phyloP scores from a whole-genome alignment of 1,140 invertebrate genomes.

The Hypsibius dujardini region DNA sequence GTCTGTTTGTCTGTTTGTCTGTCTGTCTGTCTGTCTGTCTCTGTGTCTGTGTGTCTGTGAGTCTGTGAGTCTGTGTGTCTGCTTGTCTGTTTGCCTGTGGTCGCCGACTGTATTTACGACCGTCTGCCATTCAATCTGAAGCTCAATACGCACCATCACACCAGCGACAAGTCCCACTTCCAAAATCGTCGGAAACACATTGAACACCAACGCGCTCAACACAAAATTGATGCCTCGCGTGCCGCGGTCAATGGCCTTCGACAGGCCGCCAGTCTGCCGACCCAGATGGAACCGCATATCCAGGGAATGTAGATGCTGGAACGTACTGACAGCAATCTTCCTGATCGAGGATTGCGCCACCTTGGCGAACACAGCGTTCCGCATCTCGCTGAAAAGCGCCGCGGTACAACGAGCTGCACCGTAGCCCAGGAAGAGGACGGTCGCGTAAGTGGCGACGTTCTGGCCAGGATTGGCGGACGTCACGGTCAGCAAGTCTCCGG shows the following conservation, averaged over 20 bases:
- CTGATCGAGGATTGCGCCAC: constrained; percentile 95
- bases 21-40: no score
- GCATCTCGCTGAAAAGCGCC: constrained; percentile 78
- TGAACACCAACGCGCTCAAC: constrained; percentile 86
- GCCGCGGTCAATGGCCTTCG: constrained; percentile 53
- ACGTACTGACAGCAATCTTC: constrained; percentile 81
- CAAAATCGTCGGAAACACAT: constrained; percentile 85
- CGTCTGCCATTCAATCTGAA: no score
- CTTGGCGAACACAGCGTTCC: constrained; percentile 92
- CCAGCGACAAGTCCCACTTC: constrained; percentile 74
- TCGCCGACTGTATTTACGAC: no score
- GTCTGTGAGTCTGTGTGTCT: no score
- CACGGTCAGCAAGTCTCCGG: constrained; percentile 32
- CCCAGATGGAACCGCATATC: constrained; percentile 85
- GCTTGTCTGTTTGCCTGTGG: no score
- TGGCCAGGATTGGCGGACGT: constrained; percentile 27
- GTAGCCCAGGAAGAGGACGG: constrained; percentile 73
- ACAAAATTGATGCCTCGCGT: constrained; percentile 95
- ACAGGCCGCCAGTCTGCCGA: constrained; percentile 74
- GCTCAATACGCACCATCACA: constrained; percentile 48
- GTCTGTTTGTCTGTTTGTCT: no score
- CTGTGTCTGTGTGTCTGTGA: no score
- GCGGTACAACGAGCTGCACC: constrained; percentile 73
- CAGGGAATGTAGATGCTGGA: constrained; percentile 84
- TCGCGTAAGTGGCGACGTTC: constrained; percentile 39